phyloP scores from a whole-genome alignment of 2,888 invertebrate genomes.

The Hedya salicella region DNA sequence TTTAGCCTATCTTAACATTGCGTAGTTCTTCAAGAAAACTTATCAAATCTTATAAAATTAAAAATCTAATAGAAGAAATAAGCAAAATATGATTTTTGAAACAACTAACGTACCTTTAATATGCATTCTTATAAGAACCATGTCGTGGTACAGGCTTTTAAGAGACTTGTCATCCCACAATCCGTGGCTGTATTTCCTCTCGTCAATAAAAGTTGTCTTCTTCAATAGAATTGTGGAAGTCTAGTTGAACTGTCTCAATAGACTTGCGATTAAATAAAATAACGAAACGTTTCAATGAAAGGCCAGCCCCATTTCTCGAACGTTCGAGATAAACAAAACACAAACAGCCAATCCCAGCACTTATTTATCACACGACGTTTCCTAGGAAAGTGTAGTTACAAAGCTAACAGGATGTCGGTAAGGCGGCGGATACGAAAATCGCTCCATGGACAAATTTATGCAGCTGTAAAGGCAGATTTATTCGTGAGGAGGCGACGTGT shows the following conservation, averaged over 20 bases:
- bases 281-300: conserved; percentile 21
- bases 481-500: conserved; percentile 72
- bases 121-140: too few species aligned
- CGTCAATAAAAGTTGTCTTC: too few species aligned
- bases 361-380: conserved; percentile 49
- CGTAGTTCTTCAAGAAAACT: too few species aligned
- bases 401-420: conserved; percentile 69
- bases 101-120: too few species aligned
- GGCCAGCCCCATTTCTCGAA: conserved; percentile 11
- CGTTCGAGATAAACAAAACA: conserved; percentile 41
- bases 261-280: neutral
- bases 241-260: neutral
- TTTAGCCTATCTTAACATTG: too few species aligned
- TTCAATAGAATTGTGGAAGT: neutral
- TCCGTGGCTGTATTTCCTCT: too few species aligned
- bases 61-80: too few species aligned
- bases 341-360: conserved; percentile 40
- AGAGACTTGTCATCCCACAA: too few species aligned
- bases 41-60: too few species aligned
- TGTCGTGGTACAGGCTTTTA: too few species aligned
- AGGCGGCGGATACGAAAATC: conserved; percentile 77
- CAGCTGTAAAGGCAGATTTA: conserved; percentile 80
- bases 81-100: too few species aligned
- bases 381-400: conserved; percentile 56
- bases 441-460: conserved; percentile 82